Percentiles rank a stretch among this genome's conserved stretches.
Evolutionary conservation across 2,797 vertebrate species (phyloP).

Genomic region (Carduelis carduelis): DNA sequence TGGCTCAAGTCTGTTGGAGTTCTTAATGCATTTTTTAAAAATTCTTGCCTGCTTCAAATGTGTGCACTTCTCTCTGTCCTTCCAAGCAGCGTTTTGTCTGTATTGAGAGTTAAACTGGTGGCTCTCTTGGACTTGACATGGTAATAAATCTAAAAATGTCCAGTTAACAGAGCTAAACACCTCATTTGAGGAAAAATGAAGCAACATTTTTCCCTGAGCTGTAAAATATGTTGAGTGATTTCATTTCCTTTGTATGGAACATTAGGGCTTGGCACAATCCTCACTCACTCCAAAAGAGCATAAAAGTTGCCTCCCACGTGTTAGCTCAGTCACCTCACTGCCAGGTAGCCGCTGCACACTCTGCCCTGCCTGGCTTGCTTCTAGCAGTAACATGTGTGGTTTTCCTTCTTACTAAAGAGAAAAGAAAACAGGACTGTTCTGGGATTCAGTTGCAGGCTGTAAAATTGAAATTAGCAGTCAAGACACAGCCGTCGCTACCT

Average conservation of each 20-base stretch:
- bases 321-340: constrained; percentile 10
- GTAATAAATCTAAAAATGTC: constrained; percentile 60
- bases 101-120: constrained; percentile 50
- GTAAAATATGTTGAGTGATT: constrained; percentile 50
- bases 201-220: constrained; percentile 27
- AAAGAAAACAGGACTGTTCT: constrained; percentile 56
- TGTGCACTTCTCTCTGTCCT: not conserved
- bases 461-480: constrained; percentile 63
- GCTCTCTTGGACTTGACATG: constrained; percentile 40
- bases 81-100: not conserved
- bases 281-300: constrained; percentile 29
- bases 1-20: not conserved
- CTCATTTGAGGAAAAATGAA: constrained; percentile 66
- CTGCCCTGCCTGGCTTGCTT: constrained; percentile 14
- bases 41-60: not conserved
- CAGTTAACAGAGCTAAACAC: constrained; percentile 42
- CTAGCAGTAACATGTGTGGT: constrained; percentile 36
- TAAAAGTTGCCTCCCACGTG: constrained; percentile 34
- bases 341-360: constrained; percentile 38
- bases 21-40: not conserved
- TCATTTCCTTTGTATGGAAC: constrained; percentile 51
- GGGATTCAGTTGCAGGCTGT: constrained; percentile 41
- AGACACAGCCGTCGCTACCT: constrained; percentile 10
- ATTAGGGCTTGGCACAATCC: constrained; percentile 59
- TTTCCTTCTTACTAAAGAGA: constrained; percentile 40